These are phyloP conservation scores for Rotaria socialis DNA, from an alignment of 2,888 invertebrate species.

Conservation along the genomic window DNA sequence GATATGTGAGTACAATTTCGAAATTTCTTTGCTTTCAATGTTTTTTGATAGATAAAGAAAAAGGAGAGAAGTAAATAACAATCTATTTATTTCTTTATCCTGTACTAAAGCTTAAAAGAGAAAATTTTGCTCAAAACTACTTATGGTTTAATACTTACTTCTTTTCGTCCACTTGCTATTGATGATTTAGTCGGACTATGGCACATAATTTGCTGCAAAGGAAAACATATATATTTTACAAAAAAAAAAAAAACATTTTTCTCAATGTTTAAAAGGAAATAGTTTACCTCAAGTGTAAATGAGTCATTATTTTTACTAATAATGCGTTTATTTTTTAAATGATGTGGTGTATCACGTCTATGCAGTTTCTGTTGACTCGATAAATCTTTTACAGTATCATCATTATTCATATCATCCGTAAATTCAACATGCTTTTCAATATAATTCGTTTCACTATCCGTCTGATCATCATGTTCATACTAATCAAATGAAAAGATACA, in stretches of 20 bases:
- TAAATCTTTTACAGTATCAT: slow-evolving; percentile 7
- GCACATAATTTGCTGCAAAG: neutral
- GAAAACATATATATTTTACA: neutral
- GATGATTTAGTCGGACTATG: slow-evolving; percentile 20
- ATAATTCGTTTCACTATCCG: neutral
- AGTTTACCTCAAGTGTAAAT: slow-evolving; percentile 48
- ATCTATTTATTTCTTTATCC: too few species aligned
- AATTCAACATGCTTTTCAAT: slow-evolving; percentile 33
- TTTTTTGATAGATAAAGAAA: too few species aligned
- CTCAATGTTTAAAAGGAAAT: neutral
- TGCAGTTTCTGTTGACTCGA: slow-evolving; percentile 63
- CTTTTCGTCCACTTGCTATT: neutral
- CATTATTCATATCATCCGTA: slow-evolving; percentile 24
- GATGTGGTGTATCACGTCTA: slow-evolving; percentile 94
- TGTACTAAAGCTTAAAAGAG: too few species aligned
- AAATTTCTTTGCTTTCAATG: too few species aligned
- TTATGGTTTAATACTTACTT: neutral
- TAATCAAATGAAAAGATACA: neutral
- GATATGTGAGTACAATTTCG: too few species aligned
- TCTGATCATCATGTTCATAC: slow-evolving; percentile 16
- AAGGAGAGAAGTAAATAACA: too few species aligned
- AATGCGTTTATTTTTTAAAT: slow-evolving; percentile 93
- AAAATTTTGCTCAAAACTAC: too few species aligned
- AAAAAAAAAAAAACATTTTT: neutral
- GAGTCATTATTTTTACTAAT: slow-evolving; percentile 60